Evolutionary conservation across 1,140 invertebrate genomes (phyloP).

Genomic region (Bilobella aurantiaca): DNA sequence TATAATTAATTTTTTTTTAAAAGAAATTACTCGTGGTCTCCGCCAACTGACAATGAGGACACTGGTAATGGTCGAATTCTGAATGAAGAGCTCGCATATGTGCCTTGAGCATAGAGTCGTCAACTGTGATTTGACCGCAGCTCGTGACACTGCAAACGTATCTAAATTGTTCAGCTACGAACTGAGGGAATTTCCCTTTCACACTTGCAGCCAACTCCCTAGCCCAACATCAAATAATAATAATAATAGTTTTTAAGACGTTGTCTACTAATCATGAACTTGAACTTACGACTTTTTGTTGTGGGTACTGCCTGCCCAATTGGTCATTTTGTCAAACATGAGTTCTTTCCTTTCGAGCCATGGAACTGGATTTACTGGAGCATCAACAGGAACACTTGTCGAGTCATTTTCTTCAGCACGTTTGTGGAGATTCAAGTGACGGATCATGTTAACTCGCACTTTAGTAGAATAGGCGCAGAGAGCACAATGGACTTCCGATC

Average conservation of each 20-base stretch:
- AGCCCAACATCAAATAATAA: not conserved
- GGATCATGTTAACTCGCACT: conserved; percentile 60
- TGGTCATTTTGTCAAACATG: conserved; percentile 75
- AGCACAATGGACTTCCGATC: conserved; percentile 47
- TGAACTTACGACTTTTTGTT: conserved; percentile 36
- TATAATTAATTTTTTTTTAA: not conserved
- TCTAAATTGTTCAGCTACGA: conserved; percentile 52
- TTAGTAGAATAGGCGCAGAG: conserved; percentile 59
- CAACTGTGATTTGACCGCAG: conserved; percentile 60
- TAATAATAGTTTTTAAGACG: not conserved
- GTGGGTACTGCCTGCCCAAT: conserved; percentile 61
- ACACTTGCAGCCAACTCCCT: not conserved
- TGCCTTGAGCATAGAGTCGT: conserved; percentile 57
- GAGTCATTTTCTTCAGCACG: conserved; percentile 42
- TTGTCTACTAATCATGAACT: not conserved
- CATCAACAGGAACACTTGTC: conserved; percentile 37
- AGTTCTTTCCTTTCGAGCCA: conserved; percentile 62
- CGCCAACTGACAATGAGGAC: conserved; percentile 53
- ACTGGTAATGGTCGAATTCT: conserved; percentile 50
- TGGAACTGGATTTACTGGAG: conserved; percentile 63
- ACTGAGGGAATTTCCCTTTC: conserved; percentile 46
- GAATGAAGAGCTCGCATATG: conserved; percentile 61
- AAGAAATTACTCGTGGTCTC: not conserved
- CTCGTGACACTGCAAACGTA: conserved; percentile 57
- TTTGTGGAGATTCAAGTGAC: conserved; percentile 56